A percentile compares a stretch with the other conserved stretches of the same genome.
These are phyloP conservation scores for Tenthredo distinguenda DNA, from an alignment of 2,888 invertebrate species.

Conservation along the genomic window DNA sequence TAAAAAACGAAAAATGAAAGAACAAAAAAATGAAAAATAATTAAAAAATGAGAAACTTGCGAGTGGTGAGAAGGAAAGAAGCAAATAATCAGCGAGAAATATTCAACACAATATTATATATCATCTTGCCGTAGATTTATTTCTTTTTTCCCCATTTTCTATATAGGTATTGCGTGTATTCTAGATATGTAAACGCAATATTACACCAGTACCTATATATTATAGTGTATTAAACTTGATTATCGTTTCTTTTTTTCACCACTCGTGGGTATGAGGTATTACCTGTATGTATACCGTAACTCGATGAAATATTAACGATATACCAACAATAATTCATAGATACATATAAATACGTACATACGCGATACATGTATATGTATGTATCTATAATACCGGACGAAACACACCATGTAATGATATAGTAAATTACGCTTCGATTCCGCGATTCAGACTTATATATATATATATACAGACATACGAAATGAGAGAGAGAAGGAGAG, in stretches of 20 bases:
- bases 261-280: neutral
- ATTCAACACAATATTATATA: neutral
- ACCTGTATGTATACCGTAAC: neutral
- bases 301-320: neutral
- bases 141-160: neutral
- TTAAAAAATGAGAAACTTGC: neutral
- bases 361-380: neutral
- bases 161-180: neutral
- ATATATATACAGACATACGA: neutral
- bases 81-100: too few species aligned
- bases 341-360: neutral
- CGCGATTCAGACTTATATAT: neutral
- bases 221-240: neutral
- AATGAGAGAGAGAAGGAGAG: neutral
- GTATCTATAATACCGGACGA: neutral
- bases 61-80: neutral
- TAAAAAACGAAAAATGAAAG: neutral
- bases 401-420: neutral
- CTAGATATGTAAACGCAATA: too few species aligned
- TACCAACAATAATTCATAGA: neutral
- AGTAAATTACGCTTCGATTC: neutral
- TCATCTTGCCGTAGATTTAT: neutral
- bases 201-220: neutral
- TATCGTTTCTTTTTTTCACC: neutral
- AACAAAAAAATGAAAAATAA: neutral